A percentile compares a stretch with the other conserved stretches of the same genome.
These are phyloP conservation scores for Carapus acus DNA, from an alignment of 2,797 vertebrate genomes.

Conservation along the genomic window DNA sequence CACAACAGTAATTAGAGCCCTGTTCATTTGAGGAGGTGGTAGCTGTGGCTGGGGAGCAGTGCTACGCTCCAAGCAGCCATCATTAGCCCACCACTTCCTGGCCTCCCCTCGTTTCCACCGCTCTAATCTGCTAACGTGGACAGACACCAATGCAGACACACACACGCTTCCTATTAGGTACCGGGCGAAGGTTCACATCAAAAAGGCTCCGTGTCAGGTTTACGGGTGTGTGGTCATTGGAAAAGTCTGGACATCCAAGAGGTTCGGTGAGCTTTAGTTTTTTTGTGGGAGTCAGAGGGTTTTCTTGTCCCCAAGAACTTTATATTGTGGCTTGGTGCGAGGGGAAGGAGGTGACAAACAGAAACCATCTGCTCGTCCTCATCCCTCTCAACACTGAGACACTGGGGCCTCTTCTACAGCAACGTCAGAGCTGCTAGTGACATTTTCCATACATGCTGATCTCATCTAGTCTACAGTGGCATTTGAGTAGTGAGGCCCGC, in stretches of 20 bases:
- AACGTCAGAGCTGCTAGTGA: constrained; percentile 9
- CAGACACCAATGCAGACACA: constrained; percentile 49
- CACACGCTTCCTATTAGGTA: constrained; percentile 59
- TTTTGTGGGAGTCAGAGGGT: constrained; percentile 40
- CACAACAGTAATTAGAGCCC: constrained; percentile 58
- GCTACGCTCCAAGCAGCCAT: constrained; percentile 44
- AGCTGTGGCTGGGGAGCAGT: neutral
- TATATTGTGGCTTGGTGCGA: constrained; percentile 29
- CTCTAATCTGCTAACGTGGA: constrained; percentile 47
- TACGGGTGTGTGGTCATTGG: constrained; percentile 44
- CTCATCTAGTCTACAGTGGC: constrained; percentile 9
- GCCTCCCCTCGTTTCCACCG: constrained; percentile 35
- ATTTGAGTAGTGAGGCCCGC: constrained; percentile 18
- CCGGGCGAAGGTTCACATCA: constrained; percentile 54
- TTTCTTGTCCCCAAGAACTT: constrained; percentile 45
- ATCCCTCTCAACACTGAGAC: constrained; percentile 12
- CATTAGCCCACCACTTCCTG: constrained; percentile 68
- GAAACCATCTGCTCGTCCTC: constrained; percentile 48
- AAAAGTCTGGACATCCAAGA: constrained; percentile 54
- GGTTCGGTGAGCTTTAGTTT: constrained; percentile 34
- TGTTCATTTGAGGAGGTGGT: constrained; percentile 38
- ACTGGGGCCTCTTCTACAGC: constrained; percentile 12
- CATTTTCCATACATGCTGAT: constrained; percentile 24
- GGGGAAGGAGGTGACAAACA: constrained; percentile 33
- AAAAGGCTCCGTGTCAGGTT: constrained; percentile 52